Conservation (phyloP, 1,140 invertebrate genomes). For the Limonius californicus region DNA sequence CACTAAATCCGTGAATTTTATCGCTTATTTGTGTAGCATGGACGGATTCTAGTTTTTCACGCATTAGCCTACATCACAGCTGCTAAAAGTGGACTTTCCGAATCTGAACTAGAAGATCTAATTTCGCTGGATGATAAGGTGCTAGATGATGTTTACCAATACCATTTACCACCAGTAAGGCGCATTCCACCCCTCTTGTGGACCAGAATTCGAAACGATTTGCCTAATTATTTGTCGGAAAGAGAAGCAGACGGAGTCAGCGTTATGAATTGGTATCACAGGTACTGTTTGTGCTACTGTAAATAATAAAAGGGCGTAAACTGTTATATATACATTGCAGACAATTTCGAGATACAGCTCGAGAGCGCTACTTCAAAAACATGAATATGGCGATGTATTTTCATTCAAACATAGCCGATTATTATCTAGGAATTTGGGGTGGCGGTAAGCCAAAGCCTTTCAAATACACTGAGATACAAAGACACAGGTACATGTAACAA, state of each 20-base stretch:
- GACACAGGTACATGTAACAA: conserved; percentile 80
- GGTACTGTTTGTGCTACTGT: too few species aligned
- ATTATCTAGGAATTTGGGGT: conserved; percentile 95
- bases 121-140: conserved; percentile 91
- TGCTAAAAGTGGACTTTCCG: conserved; percentile 85
- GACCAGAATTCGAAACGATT: conserved; percentile 92
- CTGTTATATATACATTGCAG: conserved; percentile 48
- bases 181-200: conserved; percentile 92
- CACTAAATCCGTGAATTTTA: too few species aligned
- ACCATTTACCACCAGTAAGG: conserved; percentile 92
- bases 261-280: conserved; percentile 97
- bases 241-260: conserved; percentile 95
- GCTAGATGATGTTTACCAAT: conserved; percentile 97
- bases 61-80: conserved; percentile 93
- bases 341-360: conserved; percentile 91
- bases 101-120: conserved; percentile 91
- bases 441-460: conserved; percentile 93
- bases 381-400: conserved; percentile 95
- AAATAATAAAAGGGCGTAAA: too few species aligned
- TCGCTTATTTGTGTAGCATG: conserved; percentile 63
- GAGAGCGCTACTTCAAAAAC: conserved; percentile 95
- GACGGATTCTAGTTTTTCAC: conserved; percentile 87
- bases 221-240: conserved; percentile 94
- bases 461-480: conserved; percentile 94
- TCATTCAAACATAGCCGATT: conserved; percentile 96